Conservation (phyloP, 2,113 vertebrate genomes). For the Antechinus stuartii region DNA sequence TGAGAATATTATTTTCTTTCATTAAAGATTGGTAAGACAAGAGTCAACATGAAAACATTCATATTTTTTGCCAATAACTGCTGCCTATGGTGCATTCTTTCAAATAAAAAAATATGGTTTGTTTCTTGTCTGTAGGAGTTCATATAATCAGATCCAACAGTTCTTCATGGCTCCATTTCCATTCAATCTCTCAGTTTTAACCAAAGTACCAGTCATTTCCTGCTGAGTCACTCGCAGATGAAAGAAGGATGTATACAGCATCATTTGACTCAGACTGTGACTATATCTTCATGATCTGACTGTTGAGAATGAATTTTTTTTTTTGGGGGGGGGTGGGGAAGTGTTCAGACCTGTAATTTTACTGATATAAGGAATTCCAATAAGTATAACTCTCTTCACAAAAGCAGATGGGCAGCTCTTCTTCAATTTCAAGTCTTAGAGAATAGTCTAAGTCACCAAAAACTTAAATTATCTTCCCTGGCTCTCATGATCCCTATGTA, state of each 20-base stretch:
- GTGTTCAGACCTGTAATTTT: neutral
- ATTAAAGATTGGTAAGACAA: neutral
- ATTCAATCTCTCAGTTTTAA: neutral
- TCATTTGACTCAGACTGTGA: neutral
- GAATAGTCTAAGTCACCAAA: neutral
- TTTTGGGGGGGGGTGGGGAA: neutral
- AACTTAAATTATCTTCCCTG: neutral
- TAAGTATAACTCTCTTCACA: neutral
- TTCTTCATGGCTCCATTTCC: neutral
- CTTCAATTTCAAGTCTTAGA: neutral
- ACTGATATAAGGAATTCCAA: neutral
- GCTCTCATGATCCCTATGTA: neutral
- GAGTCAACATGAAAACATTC: neutral
- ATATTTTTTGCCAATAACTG: neutral
- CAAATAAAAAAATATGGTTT: neutral
- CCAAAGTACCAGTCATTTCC: neutral
- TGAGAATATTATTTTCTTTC: neutral
- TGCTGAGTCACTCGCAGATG: neutral
- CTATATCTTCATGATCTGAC: neutral
- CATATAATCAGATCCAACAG: neutral
- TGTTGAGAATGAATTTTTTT: neutral
- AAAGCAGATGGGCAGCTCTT: neutral
- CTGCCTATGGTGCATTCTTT: neutral
- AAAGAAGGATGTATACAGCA: neutral
- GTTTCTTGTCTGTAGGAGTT: slow-evolving; percentile 21